Evolutionary conservation across 2,888 invertebrate species (phyloP).

Genomic region (Altica lythri): DNA sequence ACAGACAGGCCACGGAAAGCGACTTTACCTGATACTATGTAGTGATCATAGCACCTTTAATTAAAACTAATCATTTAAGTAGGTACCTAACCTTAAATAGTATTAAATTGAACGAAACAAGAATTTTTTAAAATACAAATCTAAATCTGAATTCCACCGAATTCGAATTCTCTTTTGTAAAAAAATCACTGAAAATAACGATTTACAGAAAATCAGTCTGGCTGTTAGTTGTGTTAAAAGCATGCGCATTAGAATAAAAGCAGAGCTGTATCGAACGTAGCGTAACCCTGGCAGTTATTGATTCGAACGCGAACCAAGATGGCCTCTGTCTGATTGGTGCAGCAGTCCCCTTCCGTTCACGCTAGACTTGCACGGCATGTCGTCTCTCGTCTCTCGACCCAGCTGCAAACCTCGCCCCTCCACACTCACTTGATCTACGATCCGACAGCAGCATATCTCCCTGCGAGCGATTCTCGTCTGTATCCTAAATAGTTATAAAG

Average conservation of each 20-base stretch:
- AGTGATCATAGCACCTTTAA: too few relatives aligned
- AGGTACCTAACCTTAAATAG: too few relatives aligned
- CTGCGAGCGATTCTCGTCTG: conserved; percentile 35
- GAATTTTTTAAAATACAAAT: too few relatives aligned
- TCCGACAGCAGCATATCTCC: conserved; percentile 45
- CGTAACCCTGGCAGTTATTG: conserved; percentile 51
- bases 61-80: too few relatives aligned
- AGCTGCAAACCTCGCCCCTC: conserved; percentile 30
- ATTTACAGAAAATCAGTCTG: conserved; percentile 21
- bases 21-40: too few relatives aligned
- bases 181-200: conserved; percentile 24
- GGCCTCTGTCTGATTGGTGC: conserved; percentile 55
- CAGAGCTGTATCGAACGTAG: conserved; percentile 53
- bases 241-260: conserved; percentile 20
- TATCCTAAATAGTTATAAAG: conserved; percentile 27
- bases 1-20: too few relatives aligned
- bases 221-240: conserved; percentile 20
- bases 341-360: conserved; percentile 47
- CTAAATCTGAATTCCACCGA: too few relatives aligned
- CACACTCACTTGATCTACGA: conserved; percentile 50
- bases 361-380: conserved; percentile 47
- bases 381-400: conserved; percentile 39
- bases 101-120: too few relatives aligned
- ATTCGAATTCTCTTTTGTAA: background rate
- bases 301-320: conserved; percentile 52